phyloP scores from a whole-genome alignment of 2,797 vertebrate genomes.

The Scomberomorus guttatus region DNA sequence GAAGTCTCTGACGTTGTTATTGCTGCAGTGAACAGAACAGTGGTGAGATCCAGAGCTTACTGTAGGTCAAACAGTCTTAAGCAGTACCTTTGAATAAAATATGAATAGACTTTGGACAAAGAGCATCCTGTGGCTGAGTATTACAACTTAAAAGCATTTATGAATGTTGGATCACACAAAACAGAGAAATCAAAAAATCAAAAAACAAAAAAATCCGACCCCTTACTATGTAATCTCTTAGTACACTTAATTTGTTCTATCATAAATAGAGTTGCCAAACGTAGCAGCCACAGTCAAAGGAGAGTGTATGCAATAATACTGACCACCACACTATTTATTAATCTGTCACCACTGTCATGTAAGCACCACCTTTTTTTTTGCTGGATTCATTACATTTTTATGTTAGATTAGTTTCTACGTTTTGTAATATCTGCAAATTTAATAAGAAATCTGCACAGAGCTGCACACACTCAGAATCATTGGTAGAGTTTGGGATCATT shows the following conservation, averaged over 20 bases:
- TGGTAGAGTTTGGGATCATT: no score
- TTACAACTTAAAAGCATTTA: not conserved
- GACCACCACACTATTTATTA: not conserved
- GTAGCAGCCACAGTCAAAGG: not conserved
- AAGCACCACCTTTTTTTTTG: not conserved
- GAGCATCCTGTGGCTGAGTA: not conserved
- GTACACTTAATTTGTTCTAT: no score
- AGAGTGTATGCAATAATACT: not conserved
- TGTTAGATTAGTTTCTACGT: no score
- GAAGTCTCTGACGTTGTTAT: not conserved
- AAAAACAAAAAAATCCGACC: no score
- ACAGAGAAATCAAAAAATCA: no score
- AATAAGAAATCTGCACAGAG: not conserved
- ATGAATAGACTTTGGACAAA: not conserved
- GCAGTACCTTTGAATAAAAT: not conserved
- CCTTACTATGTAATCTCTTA: no score
- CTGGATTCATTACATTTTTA: no score
- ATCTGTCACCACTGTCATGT: not conserved
- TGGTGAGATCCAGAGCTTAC: not conserved
- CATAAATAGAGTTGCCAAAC: no score
- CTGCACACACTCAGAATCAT: no score
- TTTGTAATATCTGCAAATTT: not conserved
- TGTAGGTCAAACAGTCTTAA: not conserved
- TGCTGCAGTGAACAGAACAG: constrained; percentile 21
- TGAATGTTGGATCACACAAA: not conserved